Conservation (phyloP, 2,113 vertebrate genomes). For the Paracanthobrama guichenoti region DNA sequence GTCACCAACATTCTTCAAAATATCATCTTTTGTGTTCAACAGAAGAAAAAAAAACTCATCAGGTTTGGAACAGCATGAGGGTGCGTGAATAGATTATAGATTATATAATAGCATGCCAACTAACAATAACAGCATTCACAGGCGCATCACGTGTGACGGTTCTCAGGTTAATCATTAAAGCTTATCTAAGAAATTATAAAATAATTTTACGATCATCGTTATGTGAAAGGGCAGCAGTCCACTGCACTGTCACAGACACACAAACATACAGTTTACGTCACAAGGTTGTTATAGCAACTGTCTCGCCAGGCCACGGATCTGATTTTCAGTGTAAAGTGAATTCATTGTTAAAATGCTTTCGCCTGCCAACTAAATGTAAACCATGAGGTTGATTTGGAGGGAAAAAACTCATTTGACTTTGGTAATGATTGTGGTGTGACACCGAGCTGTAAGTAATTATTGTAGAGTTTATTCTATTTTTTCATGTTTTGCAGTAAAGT, state of each 20-base stretch:
- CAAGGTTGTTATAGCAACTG: background rate
- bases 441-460: background rate
- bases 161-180: slow-evolving; percentile 38
- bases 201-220: slow-evolving; percentile 43
- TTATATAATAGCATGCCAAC: background rate
- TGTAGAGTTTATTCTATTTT: background rate
- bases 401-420: background rate
- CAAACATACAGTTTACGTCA: background rate
- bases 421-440: background rate
- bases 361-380: background rate
- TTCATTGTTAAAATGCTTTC: background rate
- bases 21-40: too few species aligned
- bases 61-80: too few species aligned
- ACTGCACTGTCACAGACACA: slow-evolving; percentile 40
- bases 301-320: background rate
- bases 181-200: background rate
- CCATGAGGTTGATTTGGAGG: background rate
- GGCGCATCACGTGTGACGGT: background rate
- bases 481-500: background rate
- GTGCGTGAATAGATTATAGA: too few species aligned
- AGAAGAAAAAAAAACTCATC: too few species aligned
- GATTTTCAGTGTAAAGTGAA: background rate
- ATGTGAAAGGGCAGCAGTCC: slow-evolving; percentile 19
- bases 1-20: too few species aligned
- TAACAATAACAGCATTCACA: background rate